Percentiles rank a stretch among this genome's conserved stretches.
These are phyloP conservation scores for Semicossyphus pulcher DNA, from an alignment of 2,113 vertebrate species.

Conservation along the genomic window DNA sequence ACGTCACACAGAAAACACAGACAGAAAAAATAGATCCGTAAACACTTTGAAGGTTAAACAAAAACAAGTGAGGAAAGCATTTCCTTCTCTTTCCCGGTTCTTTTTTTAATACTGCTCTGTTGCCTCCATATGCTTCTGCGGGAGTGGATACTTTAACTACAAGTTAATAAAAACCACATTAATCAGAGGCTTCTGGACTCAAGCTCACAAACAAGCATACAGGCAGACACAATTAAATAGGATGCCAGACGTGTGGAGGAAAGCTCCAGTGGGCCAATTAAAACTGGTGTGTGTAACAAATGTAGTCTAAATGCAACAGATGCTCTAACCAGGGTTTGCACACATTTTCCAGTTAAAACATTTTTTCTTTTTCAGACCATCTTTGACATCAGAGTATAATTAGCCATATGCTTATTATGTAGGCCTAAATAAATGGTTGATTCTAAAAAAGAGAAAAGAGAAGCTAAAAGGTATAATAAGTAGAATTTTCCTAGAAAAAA, in stretches of 20 bases:
- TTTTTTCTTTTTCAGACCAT: too few species aligned
- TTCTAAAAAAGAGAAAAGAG: too few species aligned
- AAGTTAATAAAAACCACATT: slow-evolving; percentile 32
- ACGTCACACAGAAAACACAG: slow-evolving; percentile 14
- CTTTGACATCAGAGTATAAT: too few species aligned
- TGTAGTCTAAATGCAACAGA: too few species aligned
- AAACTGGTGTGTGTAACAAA: background rate
- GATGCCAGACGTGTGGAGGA: slow-evolving; percentile 35
- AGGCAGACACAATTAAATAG: slow-evolving; percentile 3
- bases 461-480: too few species aligned
- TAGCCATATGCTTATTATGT: too few species aligned
- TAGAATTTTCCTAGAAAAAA: too few species aligned
- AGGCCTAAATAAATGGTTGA: too few species aligned
- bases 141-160: slow-evolving; percentile 3
- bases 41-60: slow-evolving; percentile 37
- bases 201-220: slow-evolving; percentile 20
- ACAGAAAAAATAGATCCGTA: background rate
- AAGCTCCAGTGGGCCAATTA: slow-evolving; percentile 49
- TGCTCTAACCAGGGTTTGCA: too few species aligned
- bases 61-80: background rate
- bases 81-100: background rate
- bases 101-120: slow-evolving; percentile 5
- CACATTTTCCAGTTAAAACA: too few species aligned
- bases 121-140: slow-evolving; percentile 8
- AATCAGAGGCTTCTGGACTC: slow-evolving; percentile 1